Base-by-base conservation (phyloP, 2,888 invertebrate genomes). In the Cheilosia scutellata region DNA sequence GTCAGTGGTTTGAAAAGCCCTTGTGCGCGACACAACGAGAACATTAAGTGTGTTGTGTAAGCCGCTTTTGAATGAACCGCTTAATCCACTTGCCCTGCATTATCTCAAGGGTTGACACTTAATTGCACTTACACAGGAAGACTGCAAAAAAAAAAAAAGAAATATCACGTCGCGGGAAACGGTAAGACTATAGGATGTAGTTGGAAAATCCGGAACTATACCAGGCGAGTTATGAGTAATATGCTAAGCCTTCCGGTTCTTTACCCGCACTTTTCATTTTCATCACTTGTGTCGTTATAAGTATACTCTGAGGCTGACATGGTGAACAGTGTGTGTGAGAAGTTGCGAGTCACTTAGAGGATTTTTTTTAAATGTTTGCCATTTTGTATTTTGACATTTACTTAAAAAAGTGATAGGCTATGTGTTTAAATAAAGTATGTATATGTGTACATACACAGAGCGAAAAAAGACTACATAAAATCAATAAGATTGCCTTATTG, bases 21-120 rank as follows among this genome's bases (percentile, higher is more conserved):
- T 83, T 79, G 68, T 83, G 44, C 68, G 74, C 65, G 60, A 75
- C 80, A 80, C 55, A 80, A 76, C 75, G 72, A 72, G 72, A 77
- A 71, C 77, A 66, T 51, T 77, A 66, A 72, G 86, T 76, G 75
- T 80, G 76, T 76, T 76, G 42, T 82, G 57, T 86, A 86, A 86
- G 82, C 82, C 66, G 71, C 86, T 86, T 86, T 60, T 80, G 76
- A 86, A 72, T 72, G 66, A 86, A 86, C 47, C 71, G 86, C 80
- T 80, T 80, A 86, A 86, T 86, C 86, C 82, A 86, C 86, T 86
- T 82, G 71, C 66, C 72, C 71, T 42, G 82, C 68, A 86, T 86
- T 82, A 86, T 76, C 76, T 86, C 66, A 72, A 82, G 80, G 70
- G 71, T 55, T 82, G 86, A 82, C 86, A 82, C 86, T 86, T 82